Evolutionary conservation across 2,113 vertebrate genomes (phyloP).

Genomic region (Stegastes partitus): DNA sequence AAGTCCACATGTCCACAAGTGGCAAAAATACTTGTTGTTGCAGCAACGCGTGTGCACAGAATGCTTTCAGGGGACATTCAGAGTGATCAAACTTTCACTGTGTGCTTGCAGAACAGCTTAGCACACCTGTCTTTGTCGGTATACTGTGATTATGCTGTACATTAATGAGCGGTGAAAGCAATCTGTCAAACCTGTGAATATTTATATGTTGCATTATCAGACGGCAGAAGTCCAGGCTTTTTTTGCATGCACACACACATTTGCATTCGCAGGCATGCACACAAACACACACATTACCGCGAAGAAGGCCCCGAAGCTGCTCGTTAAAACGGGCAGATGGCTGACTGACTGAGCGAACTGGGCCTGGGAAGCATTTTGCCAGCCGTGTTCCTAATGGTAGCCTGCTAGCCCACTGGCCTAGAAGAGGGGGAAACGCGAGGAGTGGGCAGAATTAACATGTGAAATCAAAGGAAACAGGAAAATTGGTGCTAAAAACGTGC

Average conservation of each 20-base stretch:
- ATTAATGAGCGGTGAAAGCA: conserved; percentile 66
- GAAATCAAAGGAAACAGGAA: conserved; percentile 28
- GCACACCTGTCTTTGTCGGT: conserved; percentile 58
- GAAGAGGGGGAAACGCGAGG: conserved; percentile 35
- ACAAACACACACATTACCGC: conserved; percentile 27
- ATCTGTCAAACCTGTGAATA: conserved; percentile 73
- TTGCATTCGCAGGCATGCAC: conserved; percentile 15
- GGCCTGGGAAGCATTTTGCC: conserved; percentile 69
- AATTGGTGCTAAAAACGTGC: conserved; percentile 19
- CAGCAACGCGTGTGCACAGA: neutral
- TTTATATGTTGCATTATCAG: conserved; percentile 49
- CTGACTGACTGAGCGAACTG: conserved; percentile 67
- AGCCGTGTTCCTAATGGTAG: conserved; percentile 67
- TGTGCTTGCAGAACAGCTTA: conserved; percentile 29
- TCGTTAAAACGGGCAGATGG: conserved; percentile 81
- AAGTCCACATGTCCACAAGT: conserved; percentile 54
- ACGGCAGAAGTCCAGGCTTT: conserved; percentile 11
- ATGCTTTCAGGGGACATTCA: conserved; percentile 13
- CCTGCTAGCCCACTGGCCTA: conserved; percentile 63
- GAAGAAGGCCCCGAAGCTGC: conserved; percentile 63
- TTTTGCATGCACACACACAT: conserved; percentile 27
- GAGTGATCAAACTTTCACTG: neutral
- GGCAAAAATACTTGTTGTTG: conserved; percentile 52
- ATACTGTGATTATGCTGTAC: conserved; percentile 42
- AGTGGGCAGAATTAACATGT: conserved; percentile 53